phyloP scores from a whole-genome alignment of 2,888 invertebrate species.

The Unio delphinus region DNA sequence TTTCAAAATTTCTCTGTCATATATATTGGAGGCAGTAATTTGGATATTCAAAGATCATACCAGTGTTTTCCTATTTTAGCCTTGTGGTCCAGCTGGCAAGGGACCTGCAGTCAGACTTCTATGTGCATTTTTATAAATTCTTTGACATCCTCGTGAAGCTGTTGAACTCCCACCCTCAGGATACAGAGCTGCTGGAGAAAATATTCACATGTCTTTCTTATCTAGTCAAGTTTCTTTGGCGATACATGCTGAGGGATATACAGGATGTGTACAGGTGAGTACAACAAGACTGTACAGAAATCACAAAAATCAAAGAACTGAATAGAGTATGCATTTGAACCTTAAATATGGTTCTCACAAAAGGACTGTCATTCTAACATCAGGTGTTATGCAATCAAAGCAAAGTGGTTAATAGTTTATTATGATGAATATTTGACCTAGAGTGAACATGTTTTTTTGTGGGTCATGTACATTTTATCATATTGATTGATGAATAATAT shows the following conservation, averaged over 20 bases:
- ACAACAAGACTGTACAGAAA: too few relatives aligned
- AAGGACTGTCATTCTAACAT: too few relatives aligned
- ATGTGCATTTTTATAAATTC: conserved; percentile 85
- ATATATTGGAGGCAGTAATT: background rate
- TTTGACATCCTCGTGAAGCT: conserved; percentile 80
- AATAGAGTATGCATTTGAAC: background rate
- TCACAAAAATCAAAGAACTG: background rate
- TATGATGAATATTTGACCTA: too few relatives aligned
- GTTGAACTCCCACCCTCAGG: conserved; percentile 80
- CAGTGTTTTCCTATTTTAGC: conserved; percentile 72
- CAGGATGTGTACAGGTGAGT: conserved; percentile 78
- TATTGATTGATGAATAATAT: too few relatives aligned
- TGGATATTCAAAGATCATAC: background rate
- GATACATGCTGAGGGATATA: conserved; percentile 86
- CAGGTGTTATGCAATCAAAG: too few relatives aligned
- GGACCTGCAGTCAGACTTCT: conserved; percentile 91
- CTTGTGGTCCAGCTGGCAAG: conserved; percentile 87
- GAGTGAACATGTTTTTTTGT: too few relatives aligned
- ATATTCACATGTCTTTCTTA: conserved; percentile 89
- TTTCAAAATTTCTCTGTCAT: background rate
- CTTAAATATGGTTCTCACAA: too few relatives aligned
- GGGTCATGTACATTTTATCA: too few relatives aligned
- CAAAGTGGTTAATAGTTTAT: too few relatives aligned
- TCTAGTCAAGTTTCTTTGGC: conserved; percentile 90
- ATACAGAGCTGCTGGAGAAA: conserved; percentile 89